Evolutionary conservation across 2,113 vertebrate genomes (phyloP), one percentile per base, ranked within the genome.

Genomic region (Antennarius striatus): DNA sequence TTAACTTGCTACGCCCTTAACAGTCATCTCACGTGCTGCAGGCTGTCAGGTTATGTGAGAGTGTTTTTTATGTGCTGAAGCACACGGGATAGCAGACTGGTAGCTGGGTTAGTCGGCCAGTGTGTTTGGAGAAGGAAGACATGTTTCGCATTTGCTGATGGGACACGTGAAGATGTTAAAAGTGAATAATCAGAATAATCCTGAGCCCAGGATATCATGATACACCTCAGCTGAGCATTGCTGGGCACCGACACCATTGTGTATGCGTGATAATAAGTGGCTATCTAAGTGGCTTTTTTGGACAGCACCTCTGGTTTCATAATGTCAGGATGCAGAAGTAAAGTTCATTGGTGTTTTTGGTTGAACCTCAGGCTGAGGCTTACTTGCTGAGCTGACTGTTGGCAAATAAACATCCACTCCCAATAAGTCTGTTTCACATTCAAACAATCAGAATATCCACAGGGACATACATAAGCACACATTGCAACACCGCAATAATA

Each of bases 291-390:
- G 32, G 32, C 7, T 36, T 82, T 56, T 81, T 40, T 39, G 17
- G 49, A 63, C 14, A 36, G 55, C 50, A 54, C 47, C 56, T 48
- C 39, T 17, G 43, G 29, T 71, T 49, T 3, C 62, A 40, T 69
- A 67, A 74, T 71, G 74, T 75, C 71, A 60, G 9, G 48, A 14
- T 28, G 49, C 5, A 66, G 50, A 79, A 56, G 60, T 86, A 86
- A 88, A 90, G 79, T 88, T 89, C 80, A 89, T 42, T 6, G 12
- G 57, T 89, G 89, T 91, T 91, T 89, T 78, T 59, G 64, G 87
- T 89, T 82, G 62, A 86, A 83, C 85, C 86, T 84, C 45, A 28
- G 47, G 11, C 45, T 62, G 53, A 64, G 28, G 63, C 50, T 56
- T 64, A 81, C 59, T 71, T 75, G 73, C 79, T 75, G 77, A 77